These are phyloP conservation scores for Metridium senile DNA, from an alignment of 92 coral and sea anemone genomes.

Conservation along the genomic window DNA sequence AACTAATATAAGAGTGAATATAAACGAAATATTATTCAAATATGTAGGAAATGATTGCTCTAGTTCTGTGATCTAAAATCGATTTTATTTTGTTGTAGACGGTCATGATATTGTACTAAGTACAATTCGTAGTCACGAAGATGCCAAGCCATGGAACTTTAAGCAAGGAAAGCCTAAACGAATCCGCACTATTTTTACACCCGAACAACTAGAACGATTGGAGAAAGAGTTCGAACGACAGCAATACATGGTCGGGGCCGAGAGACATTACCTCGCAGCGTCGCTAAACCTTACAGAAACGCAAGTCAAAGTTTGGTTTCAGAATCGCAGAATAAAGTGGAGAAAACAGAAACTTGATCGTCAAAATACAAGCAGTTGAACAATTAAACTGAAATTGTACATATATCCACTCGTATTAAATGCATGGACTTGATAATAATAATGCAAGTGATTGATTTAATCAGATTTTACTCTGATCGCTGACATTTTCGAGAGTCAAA, in stretches of 20 bases:
- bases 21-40: too few species aligned
- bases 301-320: conserved; percentile 99
- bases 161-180: conserved; percentile 98
- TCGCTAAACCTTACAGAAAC: conserved; percentile 95
- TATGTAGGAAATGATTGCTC: too few species aligned
- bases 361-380: conserved; percentile 46
- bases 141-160: conserved; percentile 85
- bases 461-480: background rate
- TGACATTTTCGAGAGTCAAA: background rate
- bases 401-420: background rate
- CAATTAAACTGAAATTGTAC: background rate
- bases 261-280: conserved; percentile 93
- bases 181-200: conserved; percentile 96
- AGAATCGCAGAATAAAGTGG: conserved; percentile 97
- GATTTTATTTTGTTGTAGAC: conserved; percentile 26
- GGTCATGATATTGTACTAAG: conserved; percentile 71
- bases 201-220: conserved; percentile 92
- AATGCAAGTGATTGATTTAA: background rate
- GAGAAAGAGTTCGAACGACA: conserved; percentile 96
- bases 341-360: conserved; percentile 90
- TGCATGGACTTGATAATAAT: background rate
- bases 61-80: too few species aligned
- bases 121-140: conserved; percentile 64
- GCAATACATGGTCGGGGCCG: conserved; percentile 97
- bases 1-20: too few species aligned